Percentiles rank a stretch among this genome's conserved stretches.
Conservation (phyloP, 2,888 invertebrate species). For the Ennomos quercinarius region DNA sequence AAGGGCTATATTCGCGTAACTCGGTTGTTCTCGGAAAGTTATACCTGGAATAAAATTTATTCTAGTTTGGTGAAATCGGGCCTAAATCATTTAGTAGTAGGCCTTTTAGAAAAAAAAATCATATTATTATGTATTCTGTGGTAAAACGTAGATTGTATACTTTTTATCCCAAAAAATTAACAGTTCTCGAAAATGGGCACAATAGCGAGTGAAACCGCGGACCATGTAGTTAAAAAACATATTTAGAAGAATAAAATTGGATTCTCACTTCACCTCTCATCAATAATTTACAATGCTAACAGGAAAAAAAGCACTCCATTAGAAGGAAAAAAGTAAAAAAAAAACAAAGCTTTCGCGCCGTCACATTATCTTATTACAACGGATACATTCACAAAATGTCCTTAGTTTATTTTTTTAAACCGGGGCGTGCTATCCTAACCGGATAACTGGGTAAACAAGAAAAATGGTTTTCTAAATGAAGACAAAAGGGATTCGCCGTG, state of each 20-base stretch:
- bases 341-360: slow-evolving; percentile 12
- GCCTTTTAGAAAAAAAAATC: too few species aligned
- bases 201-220: too few species aligned
- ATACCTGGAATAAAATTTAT: too few species aligned
- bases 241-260: slow-evolving; percentile 3
- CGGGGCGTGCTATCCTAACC: slow-evolving; percentile 45
- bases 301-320: slow-evolving; percentile 23
- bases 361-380: slow-evolving; percentile 34
- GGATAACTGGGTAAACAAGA: slow-evolving; percentile 68
- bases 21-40: too few species aligned
- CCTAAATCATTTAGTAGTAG: too few species aligned
- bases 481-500: slow-evolving; percentile 62
- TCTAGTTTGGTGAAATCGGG: too few species aligned
- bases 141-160: too few species aligned
- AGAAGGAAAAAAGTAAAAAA: slow-evolving; percentile 7
- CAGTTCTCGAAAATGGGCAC: too few species aligned
- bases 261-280: slow-evolving; percentile 18
- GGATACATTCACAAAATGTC: slow-evolving; percentile 35
- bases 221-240: too few species aligned
- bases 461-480: slow-evolving; percentile 71
- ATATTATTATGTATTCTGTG: too few species aligned
- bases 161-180: too few species aligned
- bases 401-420: slow-evolving; percentile 41
- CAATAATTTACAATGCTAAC: slow-evolving; percentile 24
- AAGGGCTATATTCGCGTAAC: too few species aligned